Evolutionary conservation across 2,888 invertebrate species (phyloP).

Genomic region (Argyra leucocephala): DNA sequence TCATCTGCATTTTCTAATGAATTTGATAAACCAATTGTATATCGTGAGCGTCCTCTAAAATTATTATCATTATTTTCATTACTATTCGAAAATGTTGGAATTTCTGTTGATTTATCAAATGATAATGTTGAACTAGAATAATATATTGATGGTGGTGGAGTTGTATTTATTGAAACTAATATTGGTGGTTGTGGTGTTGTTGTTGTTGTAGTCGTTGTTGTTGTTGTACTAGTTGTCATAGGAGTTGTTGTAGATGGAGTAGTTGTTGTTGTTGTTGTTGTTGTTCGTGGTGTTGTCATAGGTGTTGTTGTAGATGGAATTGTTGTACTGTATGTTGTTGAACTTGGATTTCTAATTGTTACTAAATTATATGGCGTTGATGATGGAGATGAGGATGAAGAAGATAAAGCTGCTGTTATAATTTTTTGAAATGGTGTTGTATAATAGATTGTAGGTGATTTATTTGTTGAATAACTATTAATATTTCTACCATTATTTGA

Average conservation of each 20-base stretch:
- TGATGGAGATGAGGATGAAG: neutral
- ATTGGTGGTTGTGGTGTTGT: conserved; percentile 23
- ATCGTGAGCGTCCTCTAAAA: conserved; percentile 38
- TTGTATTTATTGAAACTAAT: conserved; percentile 20
- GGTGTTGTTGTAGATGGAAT: conserved; percentile 24
- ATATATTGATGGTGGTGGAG: conserved; percentile 23
- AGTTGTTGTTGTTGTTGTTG: conserved; percentile 23
- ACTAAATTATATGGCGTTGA: neutral
- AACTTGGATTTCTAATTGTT: conserved; percentile 23
- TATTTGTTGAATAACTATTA: conserved; percentile 31
- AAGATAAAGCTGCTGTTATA: neutral
- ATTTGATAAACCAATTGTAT: conserved; percentile 33
- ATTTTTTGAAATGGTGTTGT: neutral
- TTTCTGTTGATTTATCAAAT: conserved; percentile 16
- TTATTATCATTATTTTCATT: conserved; percentile 25
- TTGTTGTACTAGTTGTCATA: conserved; percentile 22
- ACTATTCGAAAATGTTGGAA: conserved; percentile 11
- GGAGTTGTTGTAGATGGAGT: conserved; percentile 19
- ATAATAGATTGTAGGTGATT: conserved; percentile 11
- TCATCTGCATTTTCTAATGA: conserved; percentile 34
- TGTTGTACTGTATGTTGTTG: conserved; percentile 25
- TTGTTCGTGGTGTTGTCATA: conserved; percentile 26
- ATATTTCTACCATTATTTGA: conserved; percentile 29
- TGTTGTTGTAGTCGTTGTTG: conserved; percentile 19
- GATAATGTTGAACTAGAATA: conserved; percentile 26